Conservation (phyloP, 2,888 invertebrate species). For the Philopedon plagiatum region DNA sequence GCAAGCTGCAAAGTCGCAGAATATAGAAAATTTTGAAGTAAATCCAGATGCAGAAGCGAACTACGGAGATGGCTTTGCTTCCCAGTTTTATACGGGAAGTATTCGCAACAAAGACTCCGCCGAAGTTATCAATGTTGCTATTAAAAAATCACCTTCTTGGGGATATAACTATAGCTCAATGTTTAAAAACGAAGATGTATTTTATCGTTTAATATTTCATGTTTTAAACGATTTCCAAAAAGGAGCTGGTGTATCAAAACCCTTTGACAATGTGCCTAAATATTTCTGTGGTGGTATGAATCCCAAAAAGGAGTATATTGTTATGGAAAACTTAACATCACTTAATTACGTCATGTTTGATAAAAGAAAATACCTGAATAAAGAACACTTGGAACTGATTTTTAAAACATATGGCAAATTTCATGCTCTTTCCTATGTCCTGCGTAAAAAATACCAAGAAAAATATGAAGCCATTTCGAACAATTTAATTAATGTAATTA, state of each 20-base stretch:
- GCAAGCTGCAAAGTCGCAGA: constrained; percentile 7
- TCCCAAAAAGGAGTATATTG: constrained; percentile 13
- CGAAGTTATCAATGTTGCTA: constrained; percentile 10
- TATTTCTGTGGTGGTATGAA: neutral
- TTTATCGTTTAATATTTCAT: constrained; percentile 28
- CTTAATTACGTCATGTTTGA: constrained; percentile 32
- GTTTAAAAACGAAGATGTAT: constrained; percentile 29
- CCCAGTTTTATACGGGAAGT: constrained; percentile 24
- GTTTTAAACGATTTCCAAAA: constrained; percentile 6
- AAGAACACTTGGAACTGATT: constrained; percentile 32
- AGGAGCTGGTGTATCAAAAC: neutral
- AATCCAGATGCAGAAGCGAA: neutral
- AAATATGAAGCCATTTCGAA: constrained; percentile 7
- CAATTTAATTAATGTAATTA: neutral
- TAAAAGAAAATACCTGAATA: constrained; percentile 29
- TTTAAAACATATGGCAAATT: constrained; percentile 40
- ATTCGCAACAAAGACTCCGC: constrained; percentile 25
- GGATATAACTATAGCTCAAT: neutral
- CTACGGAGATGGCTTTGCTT: constrained; percentile 8
- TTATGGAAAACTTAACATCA: constrained; percentile 23
- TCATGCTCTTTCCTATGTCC: constrained; percentile 41
- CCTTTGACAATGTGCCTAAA: constrained; percentile 26
- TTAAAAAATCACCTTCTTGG: constrained; percentile 27
- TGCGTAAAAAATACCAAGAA: constrained; percentile 23
- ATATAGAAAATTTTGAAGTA: constrained; percentile 20